These are phyloP conservation scores for Lasaia peninsularis DNA, from an alignment of 1,140 invertebrate species.

Conservation along the genomic window DNA sequence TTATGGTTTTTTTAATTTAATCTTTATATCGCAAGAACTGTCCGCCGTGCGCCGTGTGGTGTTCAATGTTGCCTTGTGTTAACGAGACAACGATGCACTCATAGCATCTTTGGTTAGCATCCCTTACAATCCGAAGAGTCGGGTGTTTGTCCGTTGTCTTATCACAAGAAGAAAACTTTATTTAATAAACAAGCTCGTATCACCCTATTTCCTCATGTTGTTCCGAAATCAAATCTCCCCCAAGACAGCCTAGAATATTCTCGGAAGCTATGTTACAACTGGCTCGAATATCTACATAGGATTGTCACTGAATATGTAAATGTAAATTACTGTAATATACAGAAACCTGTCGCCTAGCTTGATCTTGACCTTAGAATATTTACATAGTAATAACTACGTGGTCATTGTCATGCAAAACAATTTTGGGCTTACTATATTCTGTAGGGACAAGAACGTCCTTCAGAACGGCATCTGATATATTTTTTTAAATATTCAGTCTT, in stretches of 20 bases:
- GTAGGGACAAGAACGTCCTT: background rate
- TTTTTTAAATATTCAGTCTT: no score
- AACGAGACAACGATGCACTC: no score
- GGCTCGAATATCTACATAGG: background rate
- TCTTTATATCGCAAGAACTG: no score
- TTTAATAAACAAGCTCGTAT: no score
- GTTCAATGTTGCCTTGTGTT: no score
- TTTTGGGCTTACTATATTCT: background rate
- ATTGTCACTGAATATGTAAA: constrained; percentile 3
- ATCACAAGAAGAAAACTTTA: no score
- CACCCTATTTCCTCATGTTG: background rate
- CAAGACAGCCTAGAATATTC: background rate
- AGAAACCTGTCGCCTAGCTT: background rate
- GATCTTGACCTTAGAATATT: constrained; percentile 3
- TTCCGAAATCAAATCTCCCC: background rate
- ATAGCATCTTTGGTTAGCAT: no score
- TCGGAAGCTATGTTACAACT: background rate
- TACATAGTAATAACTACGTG: background rate
- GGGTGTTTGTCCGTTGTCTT: no score
- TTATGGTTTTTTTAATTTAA: no score
- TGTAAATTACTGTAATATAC: background rate
- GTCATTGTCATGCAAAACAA: background rate
- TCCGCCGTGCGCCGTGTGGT: no score
- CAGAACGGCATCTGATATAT: no score
- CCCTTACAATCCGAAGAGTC: no score